Base-by-base conservation (phyloP, 2,888 invertebrate genomes). In the Deilephila porcellus region DNA sequence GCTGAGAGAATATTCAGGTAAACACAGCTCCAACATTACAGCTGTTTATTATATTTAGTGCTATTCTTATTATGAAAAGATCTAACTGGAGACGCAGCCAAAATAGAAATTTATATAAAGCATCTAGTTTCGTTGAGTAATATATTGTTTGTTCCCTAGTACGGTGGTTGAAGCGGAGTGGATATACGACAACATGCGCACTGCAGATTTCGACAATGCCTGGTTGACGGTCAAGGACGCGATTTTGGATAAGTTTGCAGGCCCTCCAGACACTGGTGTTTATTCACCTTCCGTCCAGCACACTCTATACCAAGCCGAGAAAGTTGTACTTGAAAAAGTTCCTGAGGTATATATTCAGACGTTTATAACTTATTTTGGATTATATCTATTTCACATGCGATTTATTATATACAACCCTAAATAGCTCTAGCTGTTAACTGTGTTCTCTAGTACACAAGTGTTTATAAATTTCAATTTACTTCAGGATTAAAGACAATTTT, bases 271-370 rank as follows among this genome's bases (percentile, higher is more conserved):
- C 76, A 95, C 93, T 2, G 98, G 98, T 1, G 92, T 97, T 4
- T 96, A 96, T 78, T 97, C 97, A 0, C 97, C 97, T 0, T 97
- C 97, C 1, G 97, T 97, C 0, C 97, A 98, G 85, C 96, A 97
- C 82, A 97, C 97, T 0, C 88, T 97, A 37, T 97, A 97, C 84
- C 94, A 97, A 74, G 96, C 97, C 0, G 96, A 97, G 83, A 97
- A 96, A 85, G 95, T 96, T 74, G 95, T 96, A 4, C 89, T 98
- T 62, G 96, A 97, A 81, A 95, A 95, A 87, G 94, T 97, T 70
- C 93, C 96, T 3, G 96, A 97, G 95, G 97, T 97, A 92, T 86
- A 84, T 25, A 17, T 29, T 59, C 2, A 32, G 6, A 53, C 17
- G 14, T 6, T 37, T 37, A 37, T 37, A 37, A 37, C 7, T 37